phyloP scores from a whole-genome alignment of 2,113 vertebrate genomes.

The Ictidomys tridecemlineatus region DNA sequence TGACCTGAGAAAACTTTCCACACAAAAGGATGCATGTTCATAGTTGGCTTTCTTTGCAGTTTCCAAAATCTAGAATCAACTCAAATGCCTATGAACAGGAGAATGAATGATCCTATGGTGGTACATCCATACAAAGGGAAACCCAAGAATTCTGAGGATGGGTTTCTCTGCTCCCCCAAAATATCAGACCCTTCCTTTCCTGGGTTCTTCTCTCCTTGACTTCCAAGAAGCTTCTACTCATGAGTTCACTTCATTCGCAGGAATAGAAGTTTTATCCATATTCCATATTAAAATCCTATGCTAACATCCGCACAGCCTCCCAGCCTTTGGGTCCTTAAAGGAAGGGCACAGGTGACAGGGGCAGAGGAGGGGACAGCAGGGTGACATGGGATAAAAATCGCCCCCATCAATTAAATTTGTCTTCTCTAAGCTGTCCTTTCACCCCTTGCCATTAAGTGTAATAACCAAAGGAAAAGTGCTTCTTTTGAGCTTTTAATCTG shows the following conservation, averaged over 20 bases:
- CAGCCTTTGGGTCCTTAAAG: not conserved
- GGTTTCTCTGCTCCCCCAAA: not conserved
- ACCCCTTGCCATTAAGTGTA: not conserved
- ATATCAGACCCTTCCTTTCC: not conserved
- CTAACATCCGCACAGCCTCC: not conserved
- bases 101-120: no score
- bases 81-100: no score
- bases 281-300: not conserved
- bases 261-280: not conserved
- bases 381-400: not conserved
- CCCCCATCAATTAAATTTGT: not conserved
- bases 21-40: no score
- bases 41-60: no score
- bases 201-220: not conserved
- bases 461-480: not conserved
- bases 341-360: no score
- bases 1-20: no score
- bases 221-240: not conserved
- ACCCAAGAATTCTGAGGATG: not conserved
- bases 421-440: not conserved
- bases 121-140: no score
- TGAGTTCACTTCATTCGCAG: not conserved
- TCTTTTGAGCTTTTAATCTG: not conserved
- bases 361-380: not conserved
- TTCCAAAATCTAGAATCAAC: no score